These are phyloP conservation scores for Proteles cristata DNA, from an alignment of 2,113 vertebrate species.

Conservation along the genomic window DNA sequence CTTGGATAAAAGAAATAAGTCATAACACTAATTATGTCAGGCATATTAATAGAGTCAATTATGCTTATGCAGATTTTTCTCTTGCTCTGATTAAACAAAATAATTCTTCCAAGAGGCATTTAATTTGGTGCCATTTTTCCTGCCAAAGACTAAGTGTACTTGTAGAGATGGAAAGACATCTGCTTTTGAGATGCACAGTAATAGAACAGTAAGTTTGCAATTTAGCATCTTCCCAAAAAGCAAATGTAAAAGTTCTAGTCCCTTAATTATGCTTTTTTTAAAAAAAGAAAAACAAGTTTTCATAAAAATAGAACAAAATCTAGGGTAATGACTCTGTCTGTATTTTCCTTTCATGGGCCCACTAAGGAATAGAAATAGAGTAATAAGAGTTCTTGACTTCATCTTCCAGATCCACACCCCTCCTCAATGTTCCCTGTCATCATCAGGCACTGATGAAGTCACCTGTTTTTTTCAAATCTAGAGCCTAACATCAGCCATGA, in stretches of 20 bases:
- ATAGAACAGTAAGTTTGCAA: neutral
- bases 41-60: slow-evolving; percentile 32
- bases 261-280: neutral
- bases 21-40: slow-evolving; percentile 16
- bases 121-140: neutral
- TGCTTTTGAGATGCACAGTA: neutral
- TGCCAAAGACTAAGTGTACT: neutral
- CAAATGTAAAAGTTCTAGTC: neutral
- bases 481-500: neutral
- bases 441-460: fast-evolving
- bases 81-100: slow-evolving; percentile 27
- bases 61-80: slow-evolving; percentile 20
- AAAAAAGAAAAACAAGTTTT: neutral
- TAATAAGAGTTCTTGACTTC: neutral
- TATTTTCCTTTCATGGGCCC: neutral
- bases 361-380: neutral
- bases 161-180: neutral
- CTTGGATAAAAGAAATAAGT: slow-evolving; percentile 45
- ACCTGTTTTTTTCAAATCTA: neutral
- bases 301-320: neutral
- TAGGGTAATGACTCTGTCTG: neutral
- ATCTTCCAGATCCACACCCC: fast-evolving
- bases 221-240: slow-evolving; percentile 33
- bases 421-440: no score
- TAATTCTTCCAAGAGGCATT: slow-evolving; percentile 11